Evolutionary conservation across 2,888 invertebrate genomes (phyloP), one percentile per base, ranked within the genome.

Genomic region (Vandiemenella viatica): DNA sequence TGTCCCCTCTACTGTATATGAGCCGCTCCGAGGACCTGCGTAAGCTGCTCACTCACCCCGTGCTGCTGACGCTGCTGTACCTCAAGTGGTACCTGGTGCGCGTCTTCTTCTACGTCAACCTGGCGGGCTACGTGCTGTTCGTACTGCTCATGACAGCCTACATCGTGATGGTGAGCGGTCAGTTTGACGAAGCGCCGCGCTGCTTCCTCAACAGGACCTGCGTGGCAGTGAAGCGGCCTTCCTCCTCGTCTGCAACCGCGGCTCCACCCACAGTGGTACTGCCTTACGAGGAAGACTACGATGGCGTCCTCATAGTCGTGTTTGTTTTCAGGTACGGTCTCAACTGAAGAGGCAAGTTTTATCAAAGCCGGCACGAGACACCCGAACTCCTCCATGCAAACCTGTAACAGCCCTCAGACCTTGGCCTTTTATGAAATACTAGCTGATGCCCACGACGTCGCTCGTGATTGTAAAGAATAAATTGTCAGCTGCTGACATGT

Each of bases 51-150:
- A 81, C 78, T 57, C 87, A 88, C 67, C 87, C 87, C 1, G 72
- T 87, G 1, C 75, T 87, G 40, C 80, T 83, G 1, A 84, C 84
- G 56, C 88, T 86, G 58, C 65, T 88, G 5, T 80, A 82, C 58
- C 69, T 88, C 51, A 88, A 88, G 63, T 88, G 87, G 86, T 78
- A 81, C 63, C 72, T 80, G 52, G 78, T 88, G 16, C 38, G 49
- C 1, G 18, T 20, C 8, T 49, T 45, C 15, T 49, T 49, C 26
- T 45, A 44, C 19, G 19, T 40, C 1, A 87, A 87, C 60, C 75
- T 87, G 23, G 64, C 76, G 3, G 76, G 84, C 56, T 88, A 85
- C 63, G 64, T 79, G 0, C 60, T 79, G 0, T 79, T 86, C 58
- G 81, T 82, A 64, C 55, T 77, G 8, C 72, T 79, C 43, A 68